phyloP scores from a whole-genome alignment of 2,113 vertebrate species.

The Planiliza haematocheilus region DNA sequence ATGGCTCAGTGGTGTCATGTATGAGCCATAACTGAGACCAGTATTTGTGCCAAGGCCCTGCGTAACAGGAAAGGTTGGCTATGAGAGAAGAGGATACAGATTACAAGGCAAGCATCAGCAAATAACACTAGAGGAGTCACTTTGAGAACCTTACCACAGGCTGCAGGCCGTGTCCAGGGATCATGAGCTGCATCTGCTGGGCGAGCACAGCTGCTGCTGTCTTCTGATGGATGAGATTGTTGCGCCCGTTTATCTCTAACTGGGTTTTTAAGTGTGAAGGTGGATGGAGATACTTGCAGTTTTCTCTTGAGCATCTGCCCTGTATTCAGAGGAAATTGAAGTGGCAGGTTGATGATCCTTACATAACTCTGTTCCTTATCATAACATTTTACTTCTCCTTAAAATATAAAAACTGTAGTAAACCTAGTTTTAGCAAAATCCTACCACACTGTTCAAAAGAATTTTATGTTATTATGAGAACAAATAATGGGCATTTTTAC shows the following conservation, averaged over 20 bases:
- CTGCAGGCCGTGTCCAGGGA: conserved; percentile 91
- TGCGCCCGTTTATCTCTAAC: conserved; percentile 96
- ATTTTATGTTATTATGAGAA: neutral
- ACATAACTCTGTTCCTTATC: neutral
- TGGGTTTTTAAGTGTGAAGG: conserved; percentile 97
- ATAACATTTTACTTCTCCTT: neutral
- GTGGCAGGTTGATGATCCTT: neutral
- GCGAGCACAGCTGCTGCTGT: conserved; percentile 94
- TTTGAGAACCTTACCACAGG: conserved; percentile 86
- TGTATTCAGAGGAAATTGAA: conserved; percentile 68
- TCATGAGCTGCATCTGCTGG: conserved; percentile 98
- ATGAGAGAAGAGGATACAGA: conserved; percentile 53
- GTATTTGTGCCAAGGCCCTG: conserved; percentile 91
- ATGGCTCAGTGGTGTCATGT: conserved; percentile 90
- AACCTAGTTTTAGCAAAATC: neutral
- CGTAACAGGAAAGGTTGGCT: conserved; percentile 89
- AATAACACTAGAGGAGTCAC: neutral
- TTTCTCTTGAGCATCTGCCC: conserved; percentile 96
- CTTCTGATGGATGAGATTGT: conserved; percentile 98
- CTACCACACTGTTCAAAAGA: neutral
- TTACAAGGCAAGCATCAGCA: conserved; percentile 10
- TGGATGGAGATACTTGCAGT: conserved; percentile 98
- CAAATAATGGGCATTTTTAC: neutral
- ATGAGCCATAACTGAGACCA: conserved; percentile 93
- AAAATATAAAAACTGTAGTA: neutral